Evolutionary conservation across 1,140 invertebrate species (phyloP).

Genomic region (Oryctes rhinoceros): DNA sequence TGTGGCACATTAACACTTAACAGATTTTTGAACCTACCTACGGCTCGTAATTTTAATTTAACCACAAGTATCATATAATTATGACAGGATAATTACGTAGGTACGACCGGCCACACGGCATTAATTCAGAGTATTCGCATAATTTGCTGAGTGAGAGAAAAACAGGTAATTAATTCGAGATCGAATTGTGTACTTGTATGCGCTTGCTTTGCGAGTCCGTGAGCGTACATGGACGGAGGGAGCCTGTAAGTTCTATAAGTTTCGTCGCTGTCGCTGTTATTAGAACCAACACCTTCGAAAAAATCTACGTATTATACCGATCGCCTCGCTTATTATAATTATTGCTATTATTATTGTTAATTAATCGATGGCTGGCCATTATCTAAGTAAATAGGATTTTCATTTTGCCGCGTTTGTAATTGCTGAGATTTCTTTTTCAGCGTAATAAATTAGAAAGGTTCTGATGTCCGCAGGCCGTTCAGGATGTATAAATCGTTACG

Average conservation of each 20-base stretch:
- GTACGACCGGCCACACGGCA: neutral
- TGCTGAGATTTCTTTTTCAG: neutral
- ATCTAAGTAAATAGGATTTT: neutral
- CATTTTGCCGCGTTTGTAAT: neutral
- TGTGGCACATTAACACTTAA: constrained; percentile 33
- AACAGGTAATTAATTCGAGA: constrained; percentile 29
- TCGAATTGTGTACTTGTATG: neutral
- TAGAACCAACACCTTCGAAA: neutral
- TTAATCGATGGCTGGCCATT: neutral
- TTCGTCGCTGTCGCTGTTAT: neutral
- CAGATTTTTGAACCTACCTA: constrained; percentile 30
- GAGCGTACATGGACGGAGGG: neutral
- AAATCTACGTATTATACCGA: neutral
- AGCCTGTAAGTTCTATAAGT: neutral
- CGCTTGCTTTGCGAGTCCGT: neutral
- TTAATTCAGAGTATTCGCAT: constrained; percentile 35
- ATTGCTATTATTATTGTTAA: neutral
- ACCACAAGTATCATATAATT: constrained; percentile 37
- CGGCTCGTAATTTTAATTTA: constrained; percentile 25
- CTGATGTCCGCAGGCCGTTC: neutral
- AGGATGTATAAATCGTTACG: neutral
- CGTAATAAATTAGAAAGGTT: neutral
- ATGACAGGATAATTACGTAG: constrained; percentile 36
- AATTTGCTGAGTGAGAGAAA: constrained; percentile 29
- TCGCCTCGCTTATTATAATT: neutral